A percentile compares a stretch with the other conserved stretches of the same genome.
phyloP scores from a whole-genome alignment of 2,888 invertebrate species.

The Zonitis immaculata region DNA sequence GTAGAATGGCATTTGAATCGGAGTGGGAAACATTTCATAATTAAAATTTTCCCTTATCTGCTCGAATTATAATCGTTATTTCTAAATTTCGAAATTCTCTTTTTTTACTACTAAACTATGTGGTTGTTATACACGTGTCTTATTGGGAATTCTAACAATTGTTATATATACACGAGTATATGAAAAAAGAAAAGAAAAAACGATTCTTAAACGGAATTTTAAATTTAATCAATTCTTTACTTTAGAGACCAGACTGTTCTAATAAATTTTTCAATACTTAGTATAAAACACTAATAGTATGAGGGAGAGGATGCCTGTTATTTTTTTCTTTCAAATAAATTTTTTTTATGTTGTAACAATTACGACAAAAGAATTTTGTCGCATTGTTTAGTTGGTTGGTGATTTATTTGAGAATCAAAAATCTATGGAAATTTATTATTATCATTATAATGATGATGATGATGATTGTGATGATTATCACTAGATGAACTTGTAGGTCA shows the following conservation, averaged over 20 bases:
- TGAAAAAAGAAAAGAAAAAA: neutral
- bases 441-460: neutral
- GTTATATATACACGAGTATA: too few species aligned
- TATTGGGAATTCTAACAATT: neutral
- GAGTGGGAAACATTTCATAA: too few species aligned
- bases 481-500: conserved; percentile 4
- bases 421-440: neutral
- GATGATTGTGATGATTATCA: neutral
- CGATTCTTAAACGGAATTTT: neutral
- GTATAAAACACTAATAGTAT: neutral
- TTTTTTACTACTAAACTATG: too few species aligned
- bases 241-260: neutral
- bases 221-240: neutral
- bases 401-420: too few species aligned
- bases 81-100: too few species aligned
- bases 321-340: neutral
- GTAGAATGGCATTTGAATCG: too few species aligned
- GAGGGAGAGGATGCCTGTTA: neutral
- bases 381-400: too few species aligned
- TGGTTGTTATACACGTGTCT: neutral
- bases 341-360: neutral
- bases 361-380: too few species aligned
- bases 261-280: neutral
- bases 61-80: too few species aligned
- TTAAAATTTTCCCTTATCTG: too few species aligned